Conservation (phyloP, 2,113 vertebrate species). For the Gopherus evgoodei region DNA sequence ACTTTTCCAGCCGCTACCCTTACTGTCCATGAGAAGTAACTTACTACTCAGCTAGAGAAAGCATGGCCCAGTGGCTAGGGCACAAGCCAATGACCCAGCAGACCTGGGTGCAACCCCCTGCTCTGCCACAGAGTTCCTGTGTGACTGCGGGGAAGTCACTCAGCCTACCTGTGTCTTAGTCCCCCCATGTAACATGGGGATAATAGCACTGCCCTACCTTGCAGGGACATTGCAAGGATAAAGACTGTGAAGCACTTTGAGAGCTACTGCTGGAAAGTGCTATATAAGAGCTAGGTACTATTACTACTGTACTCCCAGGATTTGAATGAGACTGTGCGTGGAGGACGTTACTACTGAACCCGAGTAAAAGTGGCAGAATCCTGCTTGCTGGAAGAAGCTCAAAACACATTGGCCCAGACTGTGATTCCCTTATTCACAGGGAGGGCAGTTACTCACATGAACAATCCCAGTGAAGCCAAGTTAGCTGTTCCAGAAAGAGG, state of each 20-base stretch:
- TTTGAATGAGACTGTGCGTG: not conserved
- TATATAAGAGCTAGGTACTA: not conserved
- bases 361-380: not conserved
- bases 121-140: not conserved
- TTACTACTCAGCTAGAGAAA: not conserved
- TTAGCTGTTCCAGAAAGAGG: conserved; percentile 11
- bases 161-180: not conserved
- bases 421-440: not conserved
- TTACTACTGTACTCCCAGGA: not conserved
- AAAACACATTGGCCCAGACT: not conserved
- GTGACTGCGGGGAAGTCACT: not conserved
- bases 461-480: not conserved
- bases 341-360: not conserved
- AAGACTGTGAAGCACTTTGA: not conserved
- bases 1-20: not conserved
- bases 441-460: not conserved
- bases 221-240: not conserved
- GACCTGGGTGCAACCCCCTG: not conserved
- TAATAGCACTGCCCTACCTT: not conserved
- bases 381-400: not conserved
- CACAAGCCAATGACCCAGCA: not conserved
- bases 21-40: not conserved
- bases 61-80: not conserved
- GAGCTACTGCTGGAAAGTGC: not conserved
- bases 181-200: not conserved